Percentiles rank a stretch among this genome's conserved stretches.
These are phyloP conservation scores for Linhomoeus sp. DNA, from an alignment of 2,888 invertebrate species.

Conservation along the genomic window DNA sequence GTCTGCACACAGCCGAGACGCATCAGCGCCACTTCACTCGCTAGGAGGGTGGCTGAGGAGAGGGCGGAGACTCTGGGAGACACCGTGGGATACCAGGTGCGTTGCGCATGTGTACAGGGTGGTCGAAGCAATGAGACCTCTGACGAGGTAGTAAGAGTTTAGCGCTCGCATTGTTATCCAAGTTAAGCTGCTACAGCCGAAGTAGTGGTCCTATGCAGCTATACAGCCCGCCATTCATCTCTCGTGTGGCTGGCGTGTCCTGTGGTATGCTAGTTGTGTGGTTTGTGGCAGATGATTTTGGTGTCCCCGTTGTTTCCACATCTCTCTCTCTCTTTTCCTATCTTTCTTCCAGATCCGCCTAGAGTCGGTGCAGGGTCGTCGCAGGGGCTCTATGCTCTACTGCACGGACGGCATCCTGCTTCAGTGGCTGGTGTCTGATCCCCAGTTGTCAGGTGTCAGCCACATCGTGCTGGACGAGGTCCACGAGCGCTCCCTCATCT, in stretches of 20 bases:
- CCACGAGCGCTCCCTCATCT: conserved; percentile 63
- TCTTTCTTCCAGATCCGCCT: conserved; percentile 41
- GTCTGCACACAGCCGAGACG: conserved; percentile 51
- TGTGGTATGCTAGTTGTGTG: no score
- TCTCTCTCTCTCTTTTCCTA: background rate
- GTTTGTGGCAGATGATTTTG: no score
- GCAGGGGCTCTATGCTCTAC: conserved; percentile 54
- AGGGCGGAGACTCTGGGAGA: conserved; percentile 50
- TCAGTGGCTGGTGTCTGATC: conserved; percentile 55
- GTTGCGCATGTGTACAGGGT: background rate
- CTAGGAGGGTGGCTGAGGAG: conserved; percentile 67
- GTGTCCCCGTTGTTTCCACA: background rate
- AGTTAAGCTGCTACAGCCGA: no score
- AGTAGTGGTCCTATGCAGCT: no score
- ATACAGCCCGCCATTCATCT: no score
- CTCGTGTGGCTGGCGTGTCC: no score
- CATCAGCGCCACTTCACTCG: conserved; percentile 69
- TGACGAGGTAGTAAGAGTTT: no score
- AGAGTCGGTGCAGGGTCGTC: conserved; percentile 47
- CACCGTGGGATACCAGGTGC: conserved; percentile 52
- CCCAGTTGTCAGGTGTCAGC: conserved; percentile 45
- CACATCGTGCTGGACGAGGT: conserved; percentile 79
- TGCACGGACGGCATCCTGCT: conserved; percentile 75
- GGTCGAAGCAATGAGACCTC: no score
- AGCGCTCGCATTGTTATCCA: no score